These are phyloP conservation scores for Anarhynchus alexandrinus DNA, from an alignment of 2,113 vertebrate genomes.

Conservation along the genomic window DNA sequence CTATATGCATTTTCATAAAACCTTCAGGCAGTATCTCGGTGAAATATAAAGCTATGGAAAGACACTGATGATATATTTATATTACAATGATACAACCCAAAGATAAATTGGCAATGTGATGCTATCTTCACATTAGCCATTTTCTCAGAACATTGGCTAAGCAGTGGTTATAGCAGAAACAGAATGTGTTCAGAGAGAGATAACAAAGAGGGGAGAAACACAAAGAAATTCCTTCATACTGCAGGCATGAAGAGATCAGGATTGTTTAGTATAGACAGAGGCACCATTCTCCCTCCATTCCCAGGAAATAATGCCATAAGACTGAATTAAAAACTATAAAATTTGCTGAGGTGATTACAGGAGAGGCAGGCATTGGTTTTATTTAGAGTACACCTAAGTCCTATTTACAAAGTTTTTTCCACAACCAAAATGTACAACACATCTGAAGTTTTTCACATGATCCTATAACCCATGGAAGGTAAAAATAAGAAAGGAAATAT, in stretches of 20 bases:
- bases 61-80: neutral
- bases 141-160: conserved; percentile 4
- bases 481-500: neutral
- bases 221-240: neutral
- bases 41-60: neutral
- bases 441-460: neutral
- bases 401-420: neutral
- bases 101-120: neutral
- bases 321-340: neutral
- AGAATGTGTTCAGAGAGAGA: neutral
- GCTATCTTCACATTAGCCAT: neutral
- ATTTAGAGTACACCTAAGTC: neutral
- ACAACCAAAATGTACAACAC: neutral
- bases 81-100: neutral
- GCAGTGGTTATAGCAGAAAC: neutral
- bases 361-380: neutral
- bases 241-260: neutral
- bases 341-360: neutral
- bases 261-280: neutral
- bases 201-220: neutral
- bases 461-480: neutral
- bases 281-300: neutral
- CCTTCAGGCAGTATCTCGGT: neutral
- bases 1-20: neutral
- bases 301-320: neutral